phyloP scores from a whole-genome alignment of 2,113 vertebrate genomes.

The Nothoprocta perdicaria region DNA sequence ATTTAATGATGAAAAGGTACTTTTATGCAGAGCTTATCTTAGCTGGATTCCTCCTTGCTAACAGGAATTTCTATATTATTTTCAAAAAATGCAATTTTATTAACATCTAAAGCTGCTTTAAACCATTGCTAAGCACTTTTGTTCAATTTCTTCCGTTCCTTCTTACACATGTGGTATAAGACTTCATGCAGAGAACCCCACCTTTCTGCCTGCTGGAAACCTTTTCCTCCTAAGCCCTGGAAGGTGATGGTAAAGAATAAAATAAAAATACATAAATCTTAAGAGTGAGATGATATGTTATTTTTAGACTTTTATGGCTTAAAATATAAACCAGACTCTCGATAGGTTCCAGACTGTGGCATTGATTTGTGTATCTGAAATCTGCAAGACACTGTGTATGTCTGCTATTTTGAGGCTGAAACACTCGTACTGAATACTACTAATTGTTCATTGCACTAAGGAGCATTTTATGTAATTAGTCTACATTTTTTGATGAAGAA shows the following conservation, averaged over 20 bases:
- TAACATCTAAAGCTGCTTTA: constrained; percentile 17
- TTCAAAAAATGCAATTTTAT: not conserved
- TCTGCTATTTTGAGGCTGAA: constrained; percentile 36
- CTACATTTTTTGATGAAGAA: constrained; percentile 46
- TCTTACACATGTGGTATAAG: not conserved
- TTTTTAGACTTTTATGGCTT: constrained; percentile 19
- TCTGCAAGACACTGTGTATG: constrained; percentile 10
- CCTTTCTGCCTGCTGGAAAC: constrained; percentile 7
- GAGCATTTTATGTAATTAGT: constrained; percentile 45
- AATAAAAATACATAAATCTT: constrained; percentile 12
- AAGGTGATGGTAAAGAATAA: constrained; percentile 4
- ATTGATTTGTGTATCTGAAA: constrained; percentile 30
- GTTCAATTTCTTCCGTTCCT: not conserved
- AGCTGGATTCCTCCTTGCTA: constrained; percentile 10
- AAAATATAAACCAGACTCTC: not conserved
- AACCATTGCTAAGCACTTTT: not conserved
- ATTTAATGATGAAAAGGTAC: constrained; percentile 13
- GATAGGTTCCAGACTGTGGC: not conserved
- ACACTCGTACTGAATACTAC: not conserved
- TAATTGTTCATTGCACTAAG: constrained; percentile 23
- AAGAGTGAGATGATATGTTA: not conserved
- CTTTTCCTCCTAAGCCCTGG: not conserved
- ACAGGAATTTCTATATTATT: not conserved
- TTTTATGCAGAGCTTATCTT: constrained; percentile 34
- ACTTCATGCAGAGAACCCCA: not conserved